Evolutionary conservation across 2,888 invertebrate genomes (phyloP).

Genomic region (Argynnis bischoffii): DNA sequence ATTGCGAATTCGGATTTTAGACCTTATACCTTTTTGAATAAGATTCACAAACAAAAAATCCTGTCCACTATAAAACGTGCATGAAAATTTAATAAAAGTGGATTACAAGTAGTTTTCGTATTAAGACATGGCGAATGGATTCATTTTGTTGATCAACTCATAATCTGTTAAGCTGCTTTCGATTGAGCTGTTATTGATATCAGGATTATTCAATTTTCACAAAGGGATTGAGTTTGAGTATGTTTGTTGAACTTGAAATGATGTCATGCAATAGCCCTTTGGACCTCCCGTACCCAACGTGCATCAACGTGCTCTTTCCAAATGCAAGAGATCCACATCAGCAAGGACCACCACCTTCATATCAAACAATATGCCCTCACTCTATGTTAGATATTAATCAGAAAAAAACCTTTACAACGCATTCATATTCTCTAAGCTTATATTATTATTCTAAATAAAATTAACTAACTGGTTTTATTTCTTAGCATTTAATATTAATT

Average conservation of each 20-base stretch:
- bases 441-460: too few relatives aligned
- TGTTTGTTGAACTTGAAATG: neutral
- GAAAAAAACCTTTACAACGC: too few relatives aligned
- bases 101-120: constrained; percentile 27
- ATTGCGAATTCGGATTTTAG: neutral
- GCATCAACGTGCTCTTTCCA: too few relatives aligned
- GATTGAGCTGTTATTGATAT: constrained; percentile 17
- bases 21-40: constrained; percentile 2
- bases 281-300: too few relatives aligned
- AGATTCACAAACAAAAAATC: neutral
- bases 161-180: constrained; percentile 24
- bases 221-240: neutral
- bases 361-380: too few relatives aligned
- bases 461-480: too few relatives aligned
- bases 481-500: too few relatives aligned
- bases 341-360: too few relatives aligned
- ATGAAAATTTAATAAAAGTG: constrained; percentile 27
- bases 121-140: constrained; percentile 13
- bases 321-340: too few relatives aligned
- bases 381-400: too few relatives aligned
- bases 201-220: neutral
- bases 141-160: constrained; percentile 12
- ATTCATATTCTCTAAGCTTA: too few relatives aligned
- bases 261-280: too few relatives aligned
- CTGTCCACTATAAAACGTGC: constrained; percentile 2